Evolutionary conservation across 2,797 vertebrate species (phyloP), one percentile per base, ranked within the genome.

Genomic region (Schizothorax lantsangensis): DNA sequence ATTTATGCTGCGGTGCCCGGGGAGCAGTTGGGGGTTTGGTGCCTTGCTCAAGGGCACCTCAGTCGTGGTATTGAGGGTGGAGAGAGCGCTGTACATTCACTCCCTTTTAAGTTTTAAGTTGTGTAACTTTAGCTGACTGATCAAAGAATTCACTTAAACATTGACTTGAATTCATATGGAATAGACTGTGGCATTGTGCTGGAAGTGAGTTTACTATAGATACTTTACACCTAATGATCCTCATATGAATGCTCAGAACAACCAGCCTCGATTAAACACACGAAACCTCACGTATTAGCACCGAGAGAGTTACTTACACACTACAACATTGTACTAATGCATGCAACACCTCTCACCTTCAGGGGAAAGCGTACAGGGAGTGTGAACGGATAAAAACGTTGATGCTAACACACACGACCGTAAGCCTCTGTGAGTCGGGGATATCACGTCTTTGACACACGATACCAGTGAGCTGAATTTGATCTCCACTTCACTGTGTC

Each of bases 401-500:
- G 88, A 92, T 91, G 89, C 91, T 84, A 86, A 73, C 80, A 49
- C 54, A 23, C 80, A 71, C 75, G 45, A 26, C 10, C 26, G 33
- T 71, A 87, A 57, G 68, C 75, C 62, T 81, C 82, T 36, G 73
- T 7, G 68, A 88, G 89, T 73, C 47, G 14, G 66, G 40, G 75
- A 64, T 59, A 47, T 81, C 72, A 54, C 36, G 38, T 69, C 43
- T 71, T 54, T 79, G 88, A 92, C 88, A 88, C 90, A 86, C 86
- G 90, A 92, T 90, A 86, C 90, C 85, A 88, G 91, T 90, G 88
- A 89, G 89, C 92, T 93, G 84, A 88, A 93, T 91, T 89, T 90
- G 91, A 94, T 93, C 92, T 93, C 88, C 73, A 91, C 92, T 79
- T 92, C 89, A 85, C 93, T 89, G 91, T 93, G 92, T 92, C 92